Conservation (phyloP, 2,888 invertebrate genomes). For the Chaetogeoica ovagalla region DNA sequence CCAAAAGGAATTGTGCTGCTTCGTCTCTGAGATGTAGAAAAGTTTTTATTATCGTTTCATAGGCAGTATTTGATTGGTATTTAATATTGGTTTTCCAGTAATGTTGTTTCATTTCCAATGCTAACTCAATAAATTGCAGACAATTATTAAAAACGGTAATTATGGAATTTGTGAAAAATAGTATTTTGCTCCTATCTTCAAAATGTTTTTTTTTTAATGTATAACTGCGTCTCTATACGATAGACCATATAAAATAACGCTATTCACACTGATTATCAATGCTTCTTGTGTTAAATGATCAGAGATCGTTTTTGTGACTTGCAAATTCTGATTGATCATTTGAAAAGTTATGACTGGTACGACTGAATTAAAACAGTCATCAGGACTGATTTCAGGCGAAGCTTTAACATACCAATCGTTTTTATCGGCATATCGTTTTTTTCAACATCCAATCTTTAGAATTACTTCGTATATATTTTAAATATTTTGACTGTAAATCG, state of each 20-base stretch:
- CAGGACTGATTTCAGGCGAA: slow-evolving; percentile 77
- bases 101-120: slow-evolving; percentile 80
- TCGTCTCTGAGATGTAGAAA: slow-evolving; percentile 77
- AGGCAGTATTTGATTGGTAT: slow-evolving; percentile 67
- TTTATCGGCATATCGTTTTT: slow-evolving; percentile 83
- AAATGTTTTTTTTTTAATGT: slow-evolving; percentile 90
- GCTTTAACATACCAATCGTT: slow-evolving; percentile 86
- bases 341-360: slow-evolving; percentile 96
- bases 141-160: slow-evolving; percentile 96
- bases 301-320: slow-evolving; percentile 69
- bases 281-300: slow-evolving; percentile 85
- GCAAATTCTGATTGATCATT: slow-evolving; percentile 97
- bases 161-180: slow-evolving; percentile 91
- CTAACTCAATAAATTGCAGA: slow-evolving; percentile 84
- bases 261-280: slow-evolving; percentile 83
- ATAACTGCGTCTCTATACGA: slow-evolving; percentile 84
- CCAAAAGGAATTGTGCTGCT: slow-evolving; percentile 77
- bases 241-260: slow-evolving; percentile 83
- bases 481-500: slow-evolving; percentile 79
- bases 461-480: slow-evolving; percentile 83
- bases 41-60: slow-evolving; percentile 68
- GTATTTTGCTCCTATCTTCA: slow-evolving; percentile 82
- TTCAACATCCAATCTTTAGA: slow-evolving; percentile 96
- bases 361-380: slow-evolving; percentile 85
- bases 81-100: slow-evolving; percentile 72